phyloP scores from a whole-genome alignment of 2,113 vertebrate genomes.

The Prietella phreatophila region DNA sequence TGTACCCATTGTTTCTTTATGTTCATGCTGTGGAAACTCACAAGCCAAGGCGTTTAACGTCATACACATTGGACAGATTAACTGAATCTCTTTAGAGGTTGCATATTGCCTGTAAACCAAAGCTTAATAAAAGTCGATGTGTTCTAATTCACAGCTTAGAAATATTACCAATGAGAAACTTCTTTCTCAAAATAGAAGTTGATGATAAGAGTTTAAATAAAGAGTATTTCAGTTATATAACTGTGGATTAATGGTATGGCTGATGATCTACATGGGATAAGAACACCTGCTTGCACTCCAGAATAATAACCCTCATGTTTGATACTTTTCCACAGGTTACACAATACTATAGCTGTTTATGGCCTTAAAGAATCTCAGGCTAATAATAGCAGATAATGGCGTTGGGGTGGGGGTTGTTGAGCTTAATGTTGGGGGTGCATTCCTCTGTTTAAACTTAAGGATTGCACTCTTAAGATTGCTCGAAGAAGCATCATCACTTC shows the following conservation, averaged over 20 bases:
- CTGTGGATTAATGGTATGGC: neutral
- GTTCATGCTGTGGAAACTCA: neutral
- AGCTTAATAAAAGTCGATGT: neutral
- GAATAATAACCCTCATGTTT: neutral
- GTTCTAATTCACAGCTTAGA: neutral
- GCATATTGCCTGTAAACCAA: neutral
- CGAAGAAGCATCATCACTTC: neutral
- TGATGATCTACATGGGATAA: neutral
- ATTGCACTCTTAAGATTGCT: neutral
- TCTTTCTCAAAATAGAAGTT: neutral
- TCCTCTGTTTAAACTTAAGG: neutral
- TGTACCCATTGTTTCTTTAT: conserved; percentile 10
- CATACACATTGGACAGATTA: neutral
- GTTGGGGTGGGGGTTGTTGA: neutral
- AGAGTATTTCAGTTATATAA: neutral
- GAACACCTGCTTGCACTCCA: neutral
- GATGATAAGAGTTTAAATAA: neutral
- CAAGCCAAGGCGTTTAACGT: neutral
- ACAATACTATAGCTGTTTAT: conserved; percentile 15
- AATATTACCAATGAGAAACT: neutral
- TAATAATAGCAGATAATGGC: conserved; percentile 22
- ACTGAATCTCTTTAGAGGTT: neutral
- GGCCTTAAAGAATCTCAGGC: neutral
- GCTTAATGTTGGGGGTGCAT: neutral
- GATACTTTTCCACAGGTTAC: neutral